These are phyloP conservation scores for Ammodytes dubius DNA, from an alignment of 2,113 vertebrate genomes.

Conservation along the genomic window DNA sequence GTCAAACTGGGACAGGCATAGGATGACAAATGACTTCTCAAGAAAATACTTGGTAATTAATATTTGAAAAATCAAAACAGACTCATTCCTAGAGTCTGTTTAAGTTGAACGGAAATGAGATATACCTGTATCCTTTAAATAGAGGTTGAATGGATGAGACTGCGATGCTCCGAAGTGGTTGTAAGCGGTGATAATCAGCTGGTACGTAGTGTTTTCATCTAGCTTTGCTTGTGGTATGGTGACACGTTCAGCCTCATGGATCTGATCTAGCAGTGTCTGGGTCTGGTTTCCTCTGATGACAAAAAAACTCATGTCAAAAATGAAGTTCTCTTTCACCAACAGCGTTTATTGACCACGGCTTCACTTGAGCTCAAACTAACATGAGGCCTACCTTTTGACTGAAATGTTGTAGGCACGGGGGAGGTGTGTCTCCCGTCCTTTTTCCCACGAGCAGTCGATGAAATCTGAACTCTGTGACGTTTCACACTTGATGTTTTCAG, in stretches of 20 bases:
- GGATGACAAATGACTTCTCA: constrained; percentile 22
- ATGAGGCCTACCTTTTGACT: constrained; percentile 63
- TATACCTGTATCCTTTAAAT: constrained; percentile 66
- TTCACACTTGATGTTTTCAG: constrained; percentile 72
- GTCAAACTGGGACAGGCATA: constrained; percentile 31
- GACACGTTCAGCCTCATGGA: constrained; percentile 4
- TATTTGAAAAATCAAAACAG: neutral
- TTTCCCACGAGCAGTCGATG: constrained; percentile 70
- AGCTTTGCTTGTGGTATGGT: constrained; percentile 47
- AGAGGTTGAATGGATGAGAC: constrained; percentile 68
- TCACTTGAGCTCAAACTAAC: neutral
- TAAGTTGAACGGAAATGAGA: neutral
- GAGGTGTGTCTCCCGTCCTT: constrained; percentile 70
- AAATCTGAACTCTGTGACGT: constrained; percentile 47
- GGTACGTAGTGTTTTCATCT: constrained; percentile 50
- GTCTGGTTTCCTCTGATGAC: constrained; percentile 63
- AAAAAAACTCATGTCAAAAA: neutral
- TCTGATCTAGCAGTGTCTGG: neutral
- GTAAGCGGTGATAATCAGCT: constrained; percentile 62
- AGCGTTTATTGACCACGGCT: neutral
- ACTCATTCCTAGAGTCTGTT: neutral
- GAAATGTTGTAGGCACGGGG: constrained; percentile 67
- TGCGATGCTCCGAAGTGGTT: constrained; percentile 76
- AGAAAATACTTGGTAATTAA: constrained; percentile 4
- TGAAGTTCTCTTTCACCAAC: neutral